These are phyloP conservation scores for Capitella teleta DNA, from an alignment of 1,140 invertebrate genomes.

Conservation along the genomic window DNA sequence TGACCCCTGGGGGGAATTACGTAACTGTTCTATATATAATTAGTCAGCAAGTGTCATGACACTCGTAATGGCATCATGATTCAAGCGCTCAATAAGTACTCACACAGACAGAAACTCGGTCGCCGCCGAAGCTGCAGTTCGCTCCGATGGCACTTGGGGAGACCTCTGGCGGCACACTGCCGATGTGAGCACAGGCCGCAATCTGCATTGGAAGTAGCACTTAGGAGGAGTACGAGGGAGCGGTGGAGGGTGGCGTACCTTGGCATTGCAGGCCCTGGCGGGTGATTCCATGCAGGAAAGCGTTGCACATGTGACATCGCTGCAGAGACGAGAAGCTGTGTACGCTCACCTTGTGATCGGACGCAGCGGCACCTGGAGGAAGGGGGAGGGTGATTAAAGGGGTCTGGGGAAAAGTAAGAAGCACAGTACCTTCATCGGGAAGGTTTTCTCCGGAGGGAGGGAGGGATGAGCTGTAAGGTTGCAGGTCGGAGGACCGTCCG, in stretches of 20 bases:
- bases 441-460: not conserved
- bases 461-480: not conserved
- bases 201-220: slow-evolving; percentile 39
- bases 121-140: slow-evolving; percentile 25
- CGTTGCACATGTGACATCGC: slow-evolving; percentile 64
- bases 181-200: slow-evolving; percentile 63
- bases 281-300: slow-evolving; percentile 58
- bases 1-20: no score
- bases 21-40: no score
- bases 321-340: slow-evolving; percentile 59
- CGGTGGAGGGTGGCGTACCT: slow-evolving; percentile 50
- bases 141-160: slow-evolving; percentile 45
- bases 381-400: not conserved
- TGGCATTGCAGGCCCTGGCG: slow-evolving; percentile 64
- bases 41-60: no score
- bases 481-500: slow-evolving; percentile 33
- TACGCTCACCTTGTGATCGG: slow-evolving; percentile 50
- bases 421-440: no score
- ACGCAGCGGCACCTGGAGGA: slow-evolving; percentile 11
- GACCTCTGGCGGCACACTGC: slow-evolving; percentile 55
- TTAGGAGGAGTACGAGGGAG: not conserved
- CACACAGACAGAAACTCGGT: slow-evolving; percentile 32
- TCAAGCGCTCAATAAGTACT: no score
- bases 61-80: no score
- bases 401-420: not conserved